These are phyloP conservation scores for Conops quadrifasciatus DNA, from an alignment of 2,888 invertebrate species.

Conservation along the genomic window DNA sequence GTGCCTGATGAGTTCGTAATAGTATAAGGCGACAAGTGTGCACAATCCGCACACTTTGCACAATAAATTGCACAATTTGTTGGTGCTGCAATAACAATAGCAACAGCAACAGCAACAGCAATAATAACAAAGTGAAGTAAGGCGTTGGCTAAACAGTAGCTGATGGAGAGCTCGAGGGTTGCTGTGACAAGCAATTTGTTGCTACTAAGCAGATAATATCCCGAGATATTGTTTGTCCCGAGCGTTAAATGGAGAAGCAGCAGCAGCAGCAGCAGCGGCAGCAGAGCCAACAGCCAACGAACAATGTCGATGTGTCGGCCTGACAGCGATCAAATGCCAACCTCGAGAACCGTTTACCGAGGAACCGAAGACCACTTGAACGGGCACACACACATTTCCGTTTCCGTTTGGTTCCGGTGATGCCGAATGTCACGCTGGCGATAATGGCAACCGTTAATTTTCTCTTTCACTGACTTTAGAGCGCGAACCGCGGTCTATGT, in stretches of 20 bases:
- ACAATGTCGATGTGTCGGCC: not conserved
- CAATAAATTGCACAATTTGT: not conserved
- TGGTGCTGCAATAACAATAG: not conserved
- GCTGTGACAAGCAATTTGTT: conserved; percentile 14
- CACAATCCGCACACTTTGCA: no score
- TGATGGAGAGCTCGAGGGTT: no score
- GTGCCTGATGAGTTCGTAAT: not conserved
- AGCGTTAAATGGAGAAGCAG: no score
- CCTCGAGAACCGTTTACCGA: not conserved
- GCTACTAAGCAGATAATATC: not conserved
- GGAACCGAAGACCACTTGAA: not conserved
- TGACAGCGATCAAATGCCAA: not conserved
- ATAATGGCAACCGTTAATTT: not conserved
- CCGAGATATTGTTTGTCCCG: no score
- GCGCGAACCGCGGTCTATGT: conserved; percentile 17
- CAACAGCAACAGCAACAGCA: not conserved
- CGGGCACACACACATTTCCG: conserved; percentile 39
- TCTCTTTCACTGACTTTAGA: conserved; percentile 14
- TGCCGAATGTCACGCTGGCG: not conserved
- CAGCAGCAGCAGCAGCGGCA: not conserved
- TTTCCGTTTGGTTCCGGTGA: conserved; percentile 33
- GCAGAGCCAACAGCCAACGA: not conserved
- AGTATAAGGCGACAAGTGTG: no score
- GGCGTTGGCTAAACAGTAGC: not conserved
- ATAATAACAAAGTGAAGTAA: not conserved